Evolutionary conservation across 2,797 vertebrate species (phyloP).

Genomic region (Coranthus polyacanthus): DNA sequence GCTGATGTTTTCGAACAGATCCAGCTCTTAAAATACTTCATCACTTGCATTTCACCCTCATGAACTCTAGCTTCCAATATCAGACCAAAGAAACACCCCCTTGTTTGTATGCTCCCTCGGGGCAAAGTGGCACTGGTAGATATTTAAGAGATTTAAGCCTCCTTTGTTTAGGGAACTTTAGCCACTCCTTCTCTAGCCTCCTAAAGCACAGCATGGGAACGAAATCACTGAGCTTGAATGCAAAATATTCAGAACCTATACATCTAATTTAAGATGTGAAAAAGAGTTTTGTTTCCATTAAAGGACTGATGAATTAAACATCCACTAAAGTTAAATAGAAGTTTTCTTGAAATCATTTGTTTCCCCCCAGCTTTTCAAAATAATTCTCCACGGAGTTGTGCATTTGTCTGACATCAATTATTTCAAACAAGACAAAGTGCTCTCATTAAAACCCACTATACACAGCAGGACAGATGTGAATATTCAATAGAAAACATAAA

Average conservation of each 20-base stretch:
- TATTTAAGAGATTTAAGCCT: conserved; percentile 76
- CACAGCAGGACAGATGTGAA: conserved; percentile 72
- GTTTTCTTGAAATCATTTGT: conserved; percentile 66
- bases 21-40: conserved; percentile 50
- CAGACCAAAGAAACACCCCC: conserved; percentile 75
- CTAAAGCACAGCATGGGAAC: conserved; percentile 41
- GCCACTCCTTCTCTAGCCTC: conserved; percentile 47
- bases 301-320: conserved; percentile 57
- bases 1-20: conserved; percentile 56
- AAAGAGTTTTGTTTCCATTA: conserved; percentile 40
- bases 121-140: conserved; percentile 72
- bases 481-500: conserved; percentile 65
- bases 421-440: conserved; percentile 74
- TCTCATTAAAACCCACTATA: conserved; percentile 52
- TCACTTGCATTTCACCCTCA: conserved; percentile 60
- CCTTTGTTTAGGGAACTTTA: conserved; percentile 68
- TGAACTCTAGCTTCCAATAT: conserved; percentile 75
- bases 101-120: conserved; percentile 73
- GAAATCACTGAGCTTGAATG: conserved; percentile 24
- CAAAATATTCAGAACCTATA: conserved; percentile 48
- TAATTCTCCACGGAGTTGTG: conserved; percentile 60
- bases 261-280: conserved; percentile 28
- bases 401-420: conserved; percentile 75
- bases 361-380: conserved; percentile 58
- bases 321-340: conserved; percentile 36